Evolutionary conservation across 2,888 invertebrate species (phyloP).

Genomic region (Caenorhabditis afra): DNA sequence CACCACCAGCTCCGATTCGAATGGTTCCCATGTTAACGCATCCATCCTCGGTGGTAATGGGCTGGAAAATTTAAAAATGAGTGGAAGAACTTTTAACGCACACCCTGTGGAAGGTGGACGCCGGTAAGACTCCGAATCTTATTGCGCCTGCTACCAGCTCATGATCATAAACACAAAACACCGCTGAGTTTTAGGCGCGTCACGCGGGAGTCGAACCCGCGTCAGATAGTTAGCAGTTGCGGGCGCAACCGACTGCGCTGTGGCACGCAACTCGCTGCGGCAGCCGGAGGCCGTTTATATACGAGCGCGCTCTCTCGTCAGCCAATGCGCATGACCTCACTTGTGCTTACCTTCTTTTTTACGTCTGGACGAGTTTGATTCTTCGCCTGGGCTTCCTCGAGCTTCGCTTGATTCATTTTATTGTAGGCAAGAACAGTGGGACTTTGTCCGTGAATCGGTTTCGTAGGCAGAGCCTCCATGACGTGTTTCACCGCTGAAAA

Average conservation of each 20-base stretch:
- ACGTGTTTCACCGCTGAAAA: conserved; percentile 82
- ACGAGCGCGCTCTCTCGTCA: background rate
- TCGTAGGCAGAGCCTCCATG: conserved; percentile 93
- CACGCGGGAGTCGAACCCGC: background rate
- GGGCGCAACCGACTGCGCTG: conserved; percentile 43
- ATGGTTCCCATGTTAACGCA: conserved; percentile 76
- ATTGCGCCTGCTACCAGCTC: conserved; percentile 61
- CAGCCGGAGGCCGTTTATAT: conserved; percentile 2
- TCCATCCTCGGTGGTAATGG: conserved; percentile 36
- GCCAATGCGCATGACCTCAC: background rate
- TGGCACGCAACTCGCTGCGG: background rate
- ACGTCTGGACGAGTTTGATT: conserved; percentile 60
- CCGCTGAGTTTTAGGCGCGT: conserved; percentile 48
- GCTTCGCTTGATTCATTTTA: conserved; percentile 86
- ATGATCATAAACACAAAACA: conserved; percentile 53
- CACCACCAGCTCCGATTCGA: conserved; percentile 67
- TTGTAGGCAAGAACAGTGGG: conserved; percentile 96
- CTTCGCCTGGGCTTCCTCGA: conserved; percentile 75
- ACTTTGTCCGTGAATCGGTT: conserved; percentile 93
- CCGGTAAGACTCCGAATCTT: conserved; percentile 60
- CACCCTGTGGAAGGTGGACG: conserved; percentile 40
- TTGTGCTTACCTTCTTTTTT: conserved; percentile 61
- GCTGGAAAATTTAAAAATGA: conserved; percentile 4
- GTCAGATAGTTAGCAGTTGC: background rate
- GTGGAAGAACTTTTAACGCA: conserved; percentile 61